Evolutionary conservation across 2,888 invertebrate genomes (phyloP), one percentile per base, ranked within the genome.

Genomic region (Eledone cirrhosa): DNA sequence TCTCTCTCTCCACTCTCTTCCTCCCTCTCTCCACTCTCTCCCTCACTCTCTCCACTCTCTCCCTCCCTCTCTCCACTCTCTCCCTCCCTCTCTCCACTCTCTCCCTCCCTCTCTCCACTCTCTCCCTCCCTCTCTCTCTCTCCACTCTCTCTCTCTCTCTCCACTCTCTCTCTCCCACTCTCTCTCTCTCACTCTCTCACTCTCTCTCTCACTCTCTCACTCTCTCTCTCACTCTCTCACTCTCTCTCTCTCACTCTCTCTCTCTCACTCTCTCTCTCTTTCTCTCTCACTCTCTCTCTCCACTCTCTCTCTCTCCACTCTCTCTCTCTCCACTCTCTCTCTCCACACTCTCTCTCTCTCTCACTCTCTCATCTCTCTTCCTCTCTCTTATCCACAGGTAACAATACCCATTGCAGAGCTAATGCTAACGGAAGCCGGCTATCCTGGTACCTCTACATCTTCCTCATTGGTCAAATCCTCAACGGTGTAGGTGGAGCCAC

Each of bases 401-500:
- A 72, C 31, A 72, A 41, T 31, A 41, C 72, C n/a, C 22, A 41
- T 41, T 72, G 72, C 31, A 72, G 72, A 41, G 41, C 33, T 72
- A 41, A 41, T 2, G 31, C 72, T n/a, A 72, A 22, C 41, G 72
- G 72, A n/a, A 22, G 41, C 24, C 16, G 76, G 41, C 48, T 76
- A 22, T 76, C 76, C 24, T 76, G 76, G 76, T 88, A 87, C 78
- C 81, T 88, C 48, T 89, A 87, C 81, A 84, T 89, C 22, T 85
- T 89, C n/a, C 83, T 88, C n/a, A 79, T 87, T 31, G 88, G 89
- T 0, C 88, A 89, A 80, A 80, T 87, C 48, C 81, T 89, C 41
- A 88, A 89, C 79, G 89, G 89, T 4, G 80, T 89, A 19, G 89
- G 89, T 24, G 89, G 89, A 8, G 88, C 88, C 31, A 87, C 88